A percentile compares a stretch with the other conserved stretches of the same genome.
Conservation (phyloP, 2,113 vertebrate species). For the Pollachius pollachius region DNA sequence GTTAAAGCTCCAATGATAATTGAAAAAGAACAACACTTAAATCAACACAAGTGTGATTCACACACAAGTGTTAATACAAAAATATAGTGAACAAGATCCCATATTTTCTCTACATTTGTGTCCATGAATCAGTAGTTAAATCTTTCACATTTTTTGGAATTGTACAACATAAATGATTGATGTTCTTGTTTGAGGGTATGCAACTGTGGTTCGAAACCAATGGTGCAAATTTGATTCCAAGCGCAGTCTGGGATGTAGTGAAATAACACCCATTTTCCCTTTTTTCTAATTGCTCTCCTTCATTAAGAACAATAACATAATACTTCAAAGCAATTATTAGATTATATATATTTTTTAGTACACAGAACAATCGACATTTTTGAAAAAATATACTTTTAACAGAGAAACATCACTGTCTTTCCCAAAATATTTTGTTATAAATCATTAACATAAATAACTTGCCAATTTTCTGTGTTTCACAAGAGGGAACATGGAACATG, state of each 20-base stretch:
- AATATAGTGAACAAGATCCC: not conserved
- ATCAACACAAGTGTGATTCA: not conserved
- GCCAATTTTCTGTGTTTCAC: conserved; percentile 4
- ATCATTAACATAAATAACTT: too few relatives aligned
- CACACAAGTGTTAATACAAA: not conserved
- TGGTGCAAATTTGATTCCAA: too few relatives aligned
- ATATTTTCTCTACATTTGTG: not conserved
- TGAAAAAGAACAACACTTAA: not conserved
- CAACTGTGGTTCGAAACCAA: too few relatives aligned
- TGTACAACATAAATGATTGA: conserved; percentile 1
- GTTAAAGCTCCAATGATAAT: not conserved
- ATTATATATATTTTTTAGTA: conserved; percentile 6
- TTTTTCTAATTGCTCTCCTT: conserved; percentile 15
- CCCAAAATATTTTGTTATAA: not conserved
- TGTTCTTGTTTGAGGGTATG: not conserved
- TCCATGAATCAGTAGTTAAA: not conserved
- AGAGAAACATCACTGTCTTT: not conserved
- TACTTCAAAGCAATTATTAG: conserved; percentile 1
- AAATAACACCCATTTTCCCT: not conserved
- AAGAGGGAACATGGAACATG: conserved; percentile 18
- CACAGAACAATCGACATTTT: not conserved
- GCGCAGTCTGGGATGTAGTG: too few relatives aligned
- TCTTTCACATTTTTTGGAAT: conserved; percentile 9
- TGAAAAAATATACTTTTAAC: not conserved
- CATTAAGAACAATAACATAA: not conserved